Evolutionary conservation across 2,113 vertebrate species (phyloP).

Genomic region (Grammomys surdaster): DNA sequence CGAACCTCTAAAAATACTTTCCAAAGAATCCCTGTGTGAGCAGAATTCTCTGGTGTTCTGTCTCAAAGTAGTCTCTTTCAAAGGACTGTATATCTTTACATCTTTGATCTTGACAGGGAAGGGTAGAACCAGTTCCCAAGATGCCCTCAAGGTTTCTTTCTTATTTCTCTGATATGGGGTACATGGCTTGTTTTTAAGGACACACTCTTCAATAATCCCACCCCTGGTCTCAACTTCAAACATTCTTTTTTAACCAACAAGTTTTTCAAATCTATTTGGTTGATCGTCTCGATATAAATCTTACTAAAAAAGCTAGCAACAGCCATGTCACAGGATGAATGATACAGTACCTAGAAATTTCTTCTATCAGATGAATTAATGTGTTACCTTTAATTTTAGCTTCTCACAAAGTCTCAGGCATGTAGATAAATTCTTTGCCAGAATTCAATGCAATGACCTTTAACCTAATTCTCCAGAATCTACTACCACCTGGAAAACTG

Average conservation of each 20-base stretch:
- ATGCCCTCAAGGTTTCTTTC: background rate
- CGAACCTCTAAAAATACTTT: background rate
- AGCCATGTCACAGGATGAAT: background rate
- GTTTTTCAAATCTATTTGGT: background rate
- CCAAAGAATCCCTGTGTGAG: background rate
- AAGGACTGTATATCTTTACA: background rate
- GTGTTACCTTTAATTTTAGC: background rate
- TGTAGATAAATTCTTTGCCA: background rate
- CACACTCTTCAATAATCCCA: background rate
- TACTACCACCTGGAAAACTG: background rate
- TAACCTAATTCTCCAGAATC: background rate
- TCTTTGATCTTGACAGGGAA: background rate
- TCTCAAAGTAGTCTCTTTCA: background rate
- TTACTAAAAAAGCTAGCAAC: background rate
- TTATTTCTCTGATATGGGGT: background rate
- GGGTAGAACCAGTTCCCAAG: background rate
- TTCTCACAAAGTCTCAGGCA: background rate
- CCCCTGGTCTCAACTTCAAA: background rate
- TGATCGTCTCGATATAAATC: background rate
- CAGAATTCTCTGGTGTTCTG: no score
- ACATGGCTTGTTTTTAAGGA: background rate
- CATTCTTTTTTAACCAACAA: background rate
- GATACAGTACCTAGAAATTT: background rate
- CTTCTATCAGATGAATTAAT: background rate
- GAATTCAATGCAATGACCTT: background rate